These are phyloP conservation scores for Anthopleura xanthogrammica DNA, from an alignment of 92 coral and sea anemone species.

Conservation along the genomic window DNA sequence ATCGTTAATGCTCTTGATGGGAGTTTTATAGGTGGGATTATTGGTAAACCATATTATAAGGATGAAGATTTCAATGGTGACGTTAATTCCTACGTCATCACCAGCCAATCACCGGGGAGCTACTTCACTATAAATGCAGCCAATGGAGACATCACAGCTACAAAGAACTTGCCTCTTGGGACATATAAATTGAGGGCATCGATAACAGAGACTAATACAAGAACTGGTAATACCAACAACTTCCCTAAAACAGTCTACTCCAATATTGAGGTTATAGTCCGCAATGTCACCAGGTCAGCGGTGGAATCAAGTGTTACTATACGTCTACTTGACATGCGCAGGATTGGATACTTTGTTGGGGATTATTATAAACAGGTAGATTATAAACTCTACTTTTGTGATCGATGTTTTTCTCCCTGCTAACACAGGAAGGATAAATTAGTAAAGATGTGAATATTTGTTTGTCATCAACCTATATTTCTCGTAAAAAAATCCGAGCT, in stretches of 20 bases:
- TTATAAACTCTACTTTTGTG: background rate
- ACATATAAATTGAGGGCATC: conserved; percentile 50
- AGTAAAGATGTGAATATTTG: too few species aligned
- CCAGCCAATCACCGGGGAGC: conserved; percentile 55
- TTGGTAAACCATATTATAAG: conserved; percentile 70
- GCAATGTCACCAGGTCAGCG: conserved; percentile 53
- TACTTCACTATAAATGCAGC: conserved; percentile 63
- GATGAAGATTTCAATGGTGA: conserved; percentile 84
- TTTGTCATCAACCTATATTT: too few species aligned
- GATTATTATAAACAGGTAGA: conserved; percentile 49
- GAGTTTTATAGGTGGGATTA: conserved; percentile 71
- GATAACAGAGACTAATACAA: conserved; percentile 48
- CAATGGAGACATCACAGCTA: conserved; percentile 69
- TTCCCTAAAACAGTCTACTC: conserved; percentile 62
- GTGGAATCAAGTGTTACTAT: conserved; percentile 67
- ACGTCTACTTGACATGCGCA: conserved; percentile 64
- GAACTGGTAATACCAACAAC: conserved; percentile 27
- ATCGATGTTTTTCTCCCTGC: too few species aligned
- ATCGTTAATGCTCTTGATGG: conserved; percentile 76
- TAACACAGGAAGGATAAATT: too few species aligned
- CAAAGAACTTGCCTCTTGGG: conserved; percentile 50
- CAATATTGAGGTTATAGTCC: conserved; percentile 52
- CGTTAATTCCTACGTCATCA: conserved; percentile 49
- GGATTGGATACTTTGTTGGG: conserved; percentile 57
- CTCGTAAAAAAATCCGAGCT: too few species aligned